Base-by-base conservation (phyloP, 2,797 vertebrate genomes). In the Caiman crocodilus region DNA sequence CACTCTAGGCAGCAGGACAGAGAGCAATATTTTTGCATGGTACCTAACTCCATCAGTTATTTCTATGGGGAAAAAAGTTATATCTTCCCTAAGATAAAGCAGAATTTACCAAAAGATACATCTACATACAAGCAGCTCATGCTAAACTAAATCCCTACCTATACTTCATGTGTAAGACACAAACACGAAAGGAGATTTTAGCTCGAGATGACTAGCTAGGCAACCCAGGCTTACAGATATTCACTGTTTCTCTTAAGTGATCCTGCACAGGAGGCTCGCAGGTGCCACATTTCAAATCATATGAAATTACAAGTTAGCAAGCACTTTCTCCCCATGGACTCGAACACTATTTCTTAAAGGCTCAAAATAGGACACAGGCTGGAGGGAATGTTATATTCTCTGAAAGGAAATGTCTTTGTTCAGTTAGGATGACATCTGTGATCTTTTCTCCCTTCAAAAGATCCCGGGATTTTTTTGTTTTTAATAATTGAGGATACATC, bases 271-370 rank as follows among this genome's bases (percentile, higher is more conserved):
- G 95, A 97, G 96, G 94, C 95, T 96, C 96, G 92, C 91, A 96
- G 93, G 96, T 96, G 92, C 97, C 94, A 95, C 95, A 97, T 98
- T 98, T 98, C 97, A 97, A 98, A 98, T 98, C 95, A 96, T 82
- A 96, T 90, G 97, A 98, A 98, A 98, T 98, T 98, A 97, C 95
- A 97, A 97, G 93, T 97, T 97, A 97, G 96, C 90, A 84, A 97
- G 89, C 56, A 74, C 85, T 79, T 64, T 96, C 96, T 97, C 98
- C 95, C 96, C 77, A 82, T 95, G 96, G 95, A 95, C 94, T 97
- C 96, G 93, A 94, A 97, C 85, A 86, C 95, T 96, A 95, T 97
- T 97, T 97, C 95, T 96, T 93, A 93, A 95, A 97, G 94, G 91
- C 96, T 94, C 85, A 88, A 94, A 92, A 95, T 86, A 82, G 77